These are phyloP conservation scores for Blera fallax DNA, from an alignment of 2,888 invertebrate genomes.

Conservation along the genomic window DNA sequence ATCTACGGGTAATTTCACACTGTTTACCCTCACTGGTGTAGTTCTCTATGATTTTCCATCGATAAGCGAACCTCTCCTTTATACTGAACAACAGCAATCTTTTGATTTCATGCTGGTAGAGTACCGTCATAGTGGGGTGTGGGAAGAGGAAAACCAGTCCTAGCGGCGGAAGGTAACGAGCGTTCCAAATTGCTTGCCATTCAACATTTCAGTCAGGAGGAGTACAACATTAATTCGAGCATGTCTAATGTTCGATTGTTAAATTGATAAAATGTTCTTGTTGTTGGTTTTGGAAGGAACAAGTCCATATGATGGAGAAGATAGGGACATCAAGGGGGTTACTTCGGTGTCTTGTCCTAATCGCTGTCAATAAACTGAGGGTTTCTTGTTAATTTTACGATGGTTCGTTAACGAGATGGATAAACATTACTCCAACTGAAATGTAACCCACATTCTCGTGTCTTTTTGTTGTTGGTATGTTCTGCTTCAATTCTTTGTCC, in stretches of 20 bases:
- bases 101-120: constrained; percentile 19
- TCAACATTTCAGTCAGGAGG: constrained; percentile 63
- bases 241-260: constrained; percentile 71
- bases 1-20: constrained; percentile 70
- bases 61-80: constrained; percentile 22
- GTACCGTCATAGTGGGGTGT: neutral
- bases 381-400: constrained; percentile 71
- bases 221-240: constrained; percentile 70
- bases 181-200: constrained; percentile 68
- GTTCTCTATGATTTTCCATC: constrained; percentile 51
- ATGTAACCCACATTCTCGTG: constrained; percentile 48
- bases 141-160: neutral
- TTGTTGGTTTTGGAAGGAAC: constrained; percentile 29
- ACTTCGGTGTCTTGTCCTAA: constrained; percentile 62
- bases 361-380: constrained; percentile 71
- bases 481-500: constrained; percentile 21
- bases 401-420: constrained; percentile 70
- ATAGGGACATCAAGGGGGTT: constrained; percentile 11
- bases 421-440: constrained; percentile 54
- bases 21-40: constrained; percentile 41
- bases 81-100: constrained; percentile 21
- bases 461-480: neutral
- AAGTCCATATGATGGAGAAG: neutral
- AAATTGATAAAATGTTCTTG: constrained; percentile 68
- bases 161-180: constrained; percentile 59